Evolutionary conservation across 2,797 vertebrate genomes (phyloP).

Genomic region (Gymnoscopelus braueri): DNA sequence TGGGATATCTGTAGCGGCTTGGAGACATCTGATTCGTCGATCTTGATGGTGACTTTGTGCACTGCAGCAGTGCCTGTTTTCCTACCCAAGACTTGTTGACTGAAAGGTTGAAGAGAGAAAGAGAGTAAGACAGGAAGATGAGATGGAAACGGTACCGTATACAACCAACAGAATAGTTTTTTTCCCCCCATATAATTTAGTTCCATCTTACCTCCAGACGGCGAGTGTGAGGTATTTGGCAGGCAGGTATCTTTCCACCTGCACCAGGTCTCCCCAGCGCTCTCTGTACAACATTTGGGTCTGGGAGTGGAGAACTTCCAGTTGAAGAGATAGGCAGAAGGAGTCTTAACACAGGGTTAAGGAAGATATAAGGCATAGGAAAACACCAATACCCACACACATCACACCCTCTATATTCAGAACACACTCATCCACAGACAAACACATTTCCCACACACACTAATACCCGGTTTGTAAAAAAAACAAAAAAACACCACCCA

Average conservation of each 20-base stretch:
- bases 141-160: background rate
- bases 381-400: constrained; percentile 31
- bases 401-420: constrained; percentile 60
- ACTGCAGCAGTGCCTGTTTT: constrained; percentile 95
- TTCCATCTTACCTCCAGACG: constrained; percentile 95
- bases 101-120: constrained; percentile 51
- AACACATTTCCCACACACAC: constrained; percentile 21
- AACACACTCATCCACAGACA: constrained; percentile 30
- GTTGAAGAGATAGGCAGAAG: constrained; percentile 96
- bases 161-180: background rate
- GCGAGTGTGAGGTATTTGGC: constrained; percentile 95
- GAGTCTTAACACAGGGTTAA: constrained; percentile 90
- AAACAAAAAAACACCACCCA: background rate
- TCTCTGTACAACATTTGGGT: constrained; percentile 97
- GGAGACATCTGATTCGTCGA: constrained; percentile 95
- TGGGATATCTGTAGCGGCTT: constrained; percentile 98
- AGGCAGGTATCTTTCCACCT: constrained; percentile 94
- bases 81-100: constrained; percentile 96
- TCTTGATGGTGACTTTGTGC: constrained; percentile 97
- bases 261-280: constrained; percentile 98
- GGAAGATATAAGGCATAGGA: constrained; percentile 60
- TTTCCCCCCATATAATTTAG: no score
- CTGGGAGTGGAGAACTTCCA: constrained; percentile 98
- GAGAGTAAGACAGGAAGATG: background rate
- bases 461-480: constrained; percentile 34